Percentiles rank a stretch among this genome's conserved stretches.
phyloP scores from a whole-genome alignment of 2,888 invertebrate species.

The Andrena chrysosceles region DNA sequence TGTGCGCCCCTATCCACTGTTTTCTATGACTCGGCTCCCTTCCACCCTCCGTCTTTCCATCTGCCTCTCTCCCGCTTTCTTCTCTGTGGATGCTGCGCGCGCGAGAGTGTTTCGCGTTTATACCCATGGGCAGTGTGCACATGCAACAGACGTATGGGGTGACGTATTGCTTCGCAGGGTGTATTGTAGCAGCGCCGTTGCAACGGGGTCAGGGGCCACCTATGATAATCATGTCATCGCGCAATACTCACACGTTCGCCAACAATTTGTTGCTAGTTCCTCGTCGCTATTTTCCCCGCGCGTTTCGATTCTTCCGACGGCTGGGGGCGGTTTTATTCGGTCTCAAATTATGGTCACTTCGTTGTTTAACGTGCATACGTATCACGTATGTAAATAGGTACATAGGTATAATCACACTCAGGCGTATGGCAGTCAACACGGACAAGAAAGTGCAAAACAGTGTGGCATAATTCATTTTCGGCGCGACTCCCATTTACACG shows the following conservation, averaged over 20 bases:
- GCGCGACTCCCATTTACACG: not conserved
- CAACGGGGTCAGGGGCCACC: conserved; percentile 64
- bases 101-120: conserved; percentile 44
- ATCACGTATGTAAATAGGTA: no score
- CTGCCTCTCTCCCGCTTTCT: not conserved
- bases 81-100: conserved; percentile 5
- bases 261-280: conserved; percentile 52
- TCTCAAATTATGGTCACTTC: not conserved
- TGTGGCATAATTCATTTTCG: conserved; percentile 9
- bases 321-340: not conserved
- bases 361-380: not conserved
- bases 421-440: not conserved
- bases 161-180: conserved; percentile 73
- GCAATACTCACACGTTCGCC: conserved; percentile 60
- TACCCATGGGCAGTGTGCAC: conserved; percentile 55
- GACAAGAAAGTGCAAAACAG: not conserved
- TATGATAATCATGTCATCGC: conserved; percentile 71
- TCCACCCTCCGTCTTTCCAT: not conserved
- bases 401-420: not conserved
- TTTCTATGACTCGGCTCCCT: conserved; percentile 26
- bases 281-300: not conserved
- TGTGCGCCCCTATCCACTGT: conserved; percentile 27
- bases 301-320: not conserved
- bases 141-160: conserved; percentile 74
- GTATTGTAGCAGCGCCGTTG: conserved; percentile 69